These are phyloP conservation scores for Sebastes melanostomus DNA, from an alignment of 2,797 vertebrate genomes.

Conservation along the genomic window DNA sequence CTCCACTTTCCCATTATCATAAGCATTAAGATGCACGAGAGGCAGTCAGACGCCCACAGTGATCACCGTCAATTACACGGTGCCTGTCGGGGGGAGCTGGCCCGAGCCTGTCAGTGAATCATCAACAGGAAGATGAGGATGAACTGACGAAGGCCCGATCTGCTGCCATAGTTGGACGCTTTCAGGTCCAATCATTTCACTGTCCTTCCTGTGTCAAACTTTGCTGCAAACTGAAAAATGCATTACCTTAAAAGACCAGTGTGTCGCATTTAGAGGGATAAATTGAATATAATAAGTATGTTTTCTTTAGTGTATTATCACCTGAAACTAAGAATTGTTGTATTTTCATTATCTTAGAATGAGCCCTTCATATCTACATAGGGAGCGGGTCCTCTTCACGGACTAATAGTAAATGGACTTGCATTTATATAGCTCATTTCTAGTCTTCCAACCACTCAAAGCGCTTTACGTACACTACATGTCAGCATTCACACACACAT, in stretches of 20 bases:
- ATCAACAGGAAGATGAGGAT: slow-evolving; percentile 14
- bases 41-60: slow-evolving; percentile 32
- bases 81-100: neutral
- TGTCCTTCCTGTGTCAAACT: neutral
- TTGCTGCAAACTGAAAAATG: neutral
- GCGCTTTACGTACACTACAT: too few species aligned
- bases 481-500: too few species aligned
- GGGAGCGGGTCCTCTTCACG: too few species aligned
- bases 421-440: too few species aligned
- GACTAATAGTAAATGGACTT: too few species aligned
- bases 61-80: slow-evolving; percentile 56
- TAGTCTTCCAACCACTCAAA: too few species aligned
- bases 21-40: slow-evolving; percentile 53
- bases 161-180: neutral
- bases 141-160: neutral
- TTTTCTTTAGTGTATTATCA: too few species aligned
- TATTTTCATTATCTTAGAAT: too few species aligned
- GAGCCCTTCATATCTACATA: too few species aligned
- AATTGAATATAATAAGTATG: neutral
- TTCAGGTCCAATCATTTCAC: neutral
- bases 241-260: neutral
- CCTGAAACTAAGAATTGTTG: too few species aligned
- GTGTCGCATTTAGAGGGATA: neutral
- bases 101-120: slow-evolving; percentile 22
- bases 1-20: slow-evolving; percentile 26